These are phyloP conservation scores for Sarcophaga bullata DNA, from an alignment of 1,140 invertebrate species.

Conservation along the genomic window DNA sequence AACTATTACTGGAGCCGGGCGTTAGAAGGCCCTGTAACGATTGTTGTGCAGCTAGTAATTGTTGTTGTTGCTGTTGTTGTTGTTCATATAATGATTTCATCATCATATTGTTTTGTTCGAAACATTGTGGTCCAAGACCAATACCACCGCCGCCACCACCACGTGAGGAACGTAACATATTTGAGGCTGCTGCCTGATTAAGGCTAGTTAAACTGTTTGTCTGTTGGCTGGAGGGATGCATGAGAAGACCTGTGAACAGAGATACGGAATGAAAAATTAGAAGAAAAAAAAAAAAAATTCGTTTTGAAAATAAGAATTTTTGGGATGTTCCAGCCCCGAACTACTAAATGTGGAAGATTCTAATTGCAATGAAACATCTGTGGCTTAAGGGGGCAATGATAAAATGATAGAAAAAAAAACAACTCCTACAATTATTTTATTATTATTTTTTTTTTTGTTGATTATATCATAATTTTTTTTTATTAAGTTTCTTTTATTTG, in stretches of 20 bases:
- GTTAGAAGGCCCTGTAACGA: slow-evolving; percentile 44
- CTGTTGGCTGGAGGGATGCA: slow-evolving; percentile 50
- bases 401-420: too few species aligned
- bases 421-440: too few species aligned
- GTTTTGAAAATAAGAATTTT: background rate
- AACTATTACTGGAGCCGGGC: slow-evolving; percentile 35
- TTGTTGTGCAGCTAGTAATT: slow-evolving; percentile 43
- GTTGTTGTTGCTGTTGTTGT: slow-evolving; percentile 42
- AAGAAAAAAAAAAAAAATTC: slow-evolving; percentile 2
- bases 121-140: slow-evolving; percentile 23
- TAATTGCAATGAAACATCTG: too few species aligned
- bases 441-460: slow-evolving; percentile 56
- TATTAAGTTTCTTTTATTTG: slow-evolving; percentile 60
- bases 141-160: background rate
- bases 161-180: slow-evolving; percentile 22
- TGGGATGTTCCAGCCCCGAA: too few species aligned
- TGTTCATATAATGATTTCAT: slow-evolving; percentile 44
- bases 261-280: slow-evolving; percentile 19
- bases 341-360: too few species aligned
- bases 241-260: slow-evolving; percentile 52
- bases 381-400: too few species aligned
- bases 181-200: slow-evolving; percentile 14
- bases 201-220: slow-evolving; percentile 52
- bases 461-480: slow-evolving; percentile 65
- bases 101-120: slow-evolving; percentile 43